phyloP scores from a whole-genome alignment of 2,797 vertebrate species.

The Philypnodon macrostomus region DNA sequence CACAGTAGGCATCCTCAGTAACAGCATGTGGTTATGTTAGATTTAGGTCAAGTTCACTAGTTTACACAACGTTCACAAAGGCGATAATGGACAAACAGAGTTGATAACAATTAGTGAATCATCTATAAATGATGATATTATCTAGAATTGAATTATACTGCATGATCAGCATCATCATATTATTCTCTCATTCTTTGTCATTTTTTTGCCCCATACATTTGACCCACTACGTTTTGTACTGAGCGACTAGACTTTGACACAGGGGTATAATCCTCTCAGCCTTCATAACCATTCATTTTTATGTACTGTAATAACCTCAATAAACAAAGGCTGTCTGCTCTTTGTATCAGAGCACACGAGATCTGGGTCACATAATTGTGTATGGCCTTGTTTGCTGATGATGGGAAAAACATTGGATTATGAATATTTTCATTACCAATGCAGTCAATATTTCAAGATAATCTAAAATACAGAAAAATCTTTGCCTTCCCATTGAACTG shows the following conservation, averaged over 20 bases:
- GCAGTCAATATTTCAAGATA: slow-evolving; percentile 11
- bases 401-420: slow-evolving; percentile 9
- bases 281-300: slow-evolving; percentile 34
- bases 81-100: slow-evolving; percentile 42
- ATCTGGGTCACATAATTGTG: slow-evolving; percentile 31
- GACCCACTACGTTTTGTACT: slow-evolving; percentile 36
- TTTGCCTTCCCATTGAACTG: neutral
- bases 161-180: too few species aligned
- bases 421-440: neutral
- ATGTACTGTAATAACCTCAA: slow-evolving; percentile 21
- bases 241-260: slow-evolving; percentile 32
- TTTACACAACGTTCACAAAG: slow-evolving; percentile 32
- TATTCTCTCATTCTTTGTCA: too few species aligned
- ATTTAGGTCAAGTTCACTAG: slow-evolving; percentile 53
- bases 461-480: slow-evolving; percentile 9
- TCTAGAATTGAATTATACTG: neutral
- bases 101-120: slow-evolving; percentile 28
- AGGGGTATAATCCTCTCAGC: slow-evolving; percentile 45
- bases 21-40: slow-evolving; percentile 47
- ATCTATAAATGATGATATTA: too few species aligned
- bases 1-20: slow-evolving; percentile 38
- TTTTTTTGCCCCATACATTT: slow-evolving; percentile 6
- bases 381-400: slow-evolving; percentile 18
- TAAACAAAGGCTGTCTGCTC: slow-evolving; percentile 16
- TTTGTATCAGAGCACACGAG: slow-evolving; percentile 28